These are phyloP conservation scores for Oryzias curvinotus DNA, from an alignment of 2,113 vertebrate species.

Conservation along the genomic window DNA sequence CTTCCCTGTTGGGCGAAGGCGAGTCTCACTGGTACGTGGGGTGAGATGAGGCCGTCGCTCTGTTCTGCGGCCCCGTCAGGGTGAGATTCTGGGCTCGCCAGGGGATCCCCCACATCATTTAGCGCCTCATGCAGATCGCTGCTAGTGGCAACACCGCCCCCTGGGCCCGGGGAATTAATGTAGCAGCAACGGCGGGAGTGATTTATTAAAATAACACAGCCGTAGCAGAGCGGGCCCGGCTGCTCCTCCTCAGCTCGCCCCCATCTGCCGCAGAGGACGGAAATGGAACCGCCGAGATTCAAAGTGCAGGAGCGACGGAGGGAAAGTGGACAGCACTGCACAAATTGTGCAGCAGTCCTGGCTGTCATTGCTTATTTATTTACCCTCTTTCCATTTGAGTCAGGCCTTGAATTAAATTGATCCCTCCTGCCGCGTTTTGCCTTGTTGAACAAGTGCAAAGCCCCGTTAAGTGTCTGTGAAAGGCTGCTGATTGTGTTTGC, in stretches of 20 bases:
- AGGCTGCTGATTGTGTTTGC: slow-evolving; percentile 73
- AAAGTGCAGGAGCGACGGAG: slow-evolving; percentile 26
- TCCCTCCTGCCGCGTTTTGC: slow-evolving; percentile 69
- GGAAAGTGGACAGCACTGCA: slow-evolving; percentile 48
- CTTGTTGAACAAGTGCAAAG: slow-evolving; percentile 74
- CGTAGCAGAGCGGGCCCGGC: slow-evolving; percentile 38
- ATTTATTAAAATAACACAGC: slow-evolving; percentile 63
- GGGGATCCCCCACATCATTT: slow-evolving; percentile 58
- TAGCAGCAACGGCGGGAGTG: slow-evolving; percentile 37
- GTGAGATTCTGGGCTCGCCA: slow-evolving; percentile 54
- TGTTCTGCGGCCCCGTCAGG: slow-evolving; percentile 45
- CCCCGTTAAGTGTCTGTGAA: slow-evolving; percentile 73
- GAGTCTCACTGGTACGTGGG: slow-evolving; percentile 56
- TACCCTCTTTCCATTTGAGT: slow-evolving; percentile 66
- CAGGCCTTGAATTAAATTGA: slow-evolving; percentile 70
- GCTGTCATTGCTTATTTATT: slow-evolving; percentile 74
- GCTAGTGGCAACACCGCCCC: slow-evolving; percentile 54
- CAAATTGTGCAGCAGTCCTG: slow-evolving; percentile 60
- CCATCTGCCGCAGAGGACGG: slow-evolving; percentile 34
- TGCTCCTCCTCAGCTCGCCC: slow-evolving; percentile 38
- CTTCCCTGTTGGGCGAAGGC: slow-evolving; percentile 24
- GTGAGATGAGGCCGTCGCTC: slow-evolving; percentile 32
- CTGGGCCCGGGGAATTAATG: slow-evolving; percentile 56
- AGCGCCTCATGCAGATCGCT: slow-evolving; percentile 60
- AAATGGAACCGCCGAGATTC: slow-evolving; percentile 47